phyloP scores from a whole-genome alignment of 1,140 invertebrate species.

The Zophobas morio region DNA sequence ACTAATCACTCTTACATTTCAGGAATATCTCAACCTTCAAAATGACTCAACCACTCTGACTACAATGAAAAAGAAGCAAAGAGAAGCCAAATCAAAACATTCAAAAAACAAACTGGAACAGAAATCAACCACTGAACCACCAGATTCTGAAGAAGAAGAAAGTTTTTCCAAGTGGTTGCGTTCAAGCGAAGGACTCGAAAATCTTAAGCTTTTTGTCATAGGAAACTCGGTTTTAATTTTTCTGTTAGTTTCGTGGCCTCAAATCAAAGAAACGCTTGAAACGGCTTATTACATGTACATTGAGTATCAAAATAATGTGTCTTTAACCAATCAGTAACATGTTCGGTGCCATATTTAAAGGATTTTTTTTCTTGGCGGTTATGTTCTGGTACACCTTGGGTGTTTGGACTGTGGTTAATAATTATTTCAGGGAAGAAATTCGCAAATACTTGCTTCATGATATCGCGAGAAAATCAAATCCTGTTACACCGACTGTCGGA shows the following conservation, averaged over 20 bases:
- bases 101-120: conserved; percentile 6
- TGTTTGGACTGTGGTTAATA: conserved; percentile 71
- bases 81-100: conserved; percentile 5
- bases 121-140: background rate
- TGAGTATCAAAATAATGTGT: conserved; percentile 53
- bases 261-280: conserved; percentile 67
- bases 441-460: conserved; percentile 64
- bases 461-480: background rate
- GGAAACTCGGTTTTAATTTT: conserved; percentile 72
- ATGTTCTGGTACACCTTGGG: conserved; percentile 70
- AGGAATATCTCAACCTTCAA: too few species aligned
- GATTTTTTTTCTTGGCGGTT: conserved; percentile 67
- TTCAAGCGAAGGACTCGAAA: conserved; percentile 71
- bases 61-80: conserved; percentile 27
- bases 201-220: conserved; percentile 74
- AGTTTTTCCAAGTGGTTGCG: conserved; percentile 73
- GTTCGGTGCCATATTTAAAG: conserved; percentile 44
- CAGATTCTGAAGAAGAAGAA: conserved; percentile 65
- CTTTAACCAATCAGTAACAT: conserved; percentile 31
- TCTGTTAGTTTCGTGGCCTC: conserved; percentile 72
- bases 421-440: conserved; percentile 71
- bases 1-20: too few species aligned
- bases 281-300: conserved; percentile 67
- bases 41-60: background rate
- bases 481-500: background rate